These are phyloP conservation scores for Physeter macrocephalus DNA, from an alignment of 2,113 vertebrate species.

Conservation along the genomic window DNA sequence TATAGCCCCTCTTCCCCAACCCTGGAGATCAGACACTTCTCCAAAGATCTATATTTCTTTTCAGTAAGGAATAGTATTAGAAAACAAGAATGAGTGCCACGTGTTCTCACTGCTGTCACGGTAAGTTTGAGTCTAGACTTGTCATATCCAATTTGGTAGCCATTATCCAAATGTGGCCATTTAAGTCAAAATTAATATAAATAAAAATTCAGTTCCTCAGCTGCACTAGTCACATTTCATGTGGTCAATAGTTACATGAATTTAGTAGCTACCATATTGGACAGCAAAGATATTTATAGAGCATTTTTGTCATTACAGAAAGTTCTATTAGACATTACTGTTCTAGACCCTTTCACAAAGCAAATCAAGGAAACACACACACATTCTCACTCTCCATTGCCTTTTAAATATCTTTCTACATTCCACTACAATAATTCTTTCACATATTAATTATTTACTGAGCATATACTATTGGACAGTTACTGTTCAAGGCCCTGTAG, in stretches of 20 bases:
- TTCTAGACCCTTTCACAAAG: not conserved
- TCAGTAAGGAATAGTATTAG: not conserved
- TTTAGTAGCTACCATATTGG: not conserved
- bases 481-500: not conserved
- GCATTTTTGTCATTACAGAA: not conserved
- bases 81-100: not conserved
- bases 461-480: not conserved
- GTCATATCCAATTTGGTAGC: not conserved
- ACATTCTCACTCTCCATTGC: not conserved
- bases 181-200: slow-evolving; percentile 9
- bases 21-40: not conserved
- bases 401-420: not conserved
- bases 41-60: not conserved
- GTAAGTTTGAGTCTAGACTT: not conserved
- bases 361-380: not conserved
- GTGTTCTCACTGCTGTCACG: not conserved
- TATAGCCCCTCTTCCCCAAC: not conserved
- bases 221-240: not conserved
- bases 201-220: not conserved
- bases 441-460: not conserved
- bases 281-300: not conserved
- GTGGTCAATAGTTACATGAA: not conserved
- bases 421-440: not conserved
- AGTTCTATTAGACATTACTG: not conserved
- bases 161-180: not conserved